These are phyloP conservation scores for Elgaria multicarinata DNA, from an alignment of 2,113 vertebrate species.

Conservation along the genomic window DNA sequence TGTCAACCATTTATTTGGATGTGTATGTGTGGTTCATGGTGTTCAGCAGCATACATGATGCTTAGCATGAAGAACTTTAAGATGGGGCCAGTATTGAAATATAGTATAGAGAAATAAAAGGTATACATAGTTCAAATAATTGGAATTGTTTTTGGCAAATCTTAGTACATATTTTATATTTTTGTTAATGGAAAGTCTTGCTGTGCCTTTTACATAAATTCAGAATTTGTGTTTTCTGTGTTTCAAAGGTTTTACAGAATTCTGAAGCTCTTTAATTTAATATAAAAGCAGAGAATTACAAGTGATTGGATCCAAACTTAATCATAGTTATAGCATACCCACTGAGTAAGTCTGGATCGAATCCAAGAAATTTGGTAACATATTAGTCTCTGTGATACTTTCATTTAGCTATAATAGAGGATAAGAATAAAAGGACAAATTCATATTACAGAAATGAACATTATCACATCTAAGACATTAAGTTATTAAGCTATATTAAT, in stretches of 20 bases:
- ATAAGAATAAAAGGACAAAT: not conserved
- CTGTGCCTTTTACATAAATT: not conserved
- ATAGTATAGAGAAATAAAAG: not conserved
- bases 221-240: too few relatives aligned
- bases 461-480: not conserved
- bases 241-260: too few relatives aligned
- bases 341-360: too few relatives aligned
- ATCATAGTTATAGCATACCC: too few relatives aligned
- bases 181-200: not conserved
- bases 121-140: not conserved
- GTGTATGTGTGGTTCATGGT: too few relatives aligned
- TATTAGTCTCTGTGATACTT: not conserved
- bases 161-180: not conserved
- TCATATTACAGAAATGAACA: not conserved
- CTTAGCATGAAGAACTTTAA: not conserved
- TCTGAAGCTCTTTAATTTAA: too few relatives aligned
- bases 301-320: too few relatives aligned
- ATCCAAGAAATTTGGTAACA: too few relatives aligned
- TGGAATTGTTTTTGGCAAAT: not conserved
- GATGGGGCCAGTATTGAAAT: not conserved
- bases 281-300: not conserved
- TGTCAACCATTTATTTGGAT: not conserved
- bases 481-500: not conserved
- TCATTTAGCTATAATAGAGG: not conserved
- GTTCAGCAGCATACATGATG: not conserved